Evolutionary conservation across 2,888 invertebrate genomes (phyloP).

Genomic region (Synanthedon vespiformis): DNA sequence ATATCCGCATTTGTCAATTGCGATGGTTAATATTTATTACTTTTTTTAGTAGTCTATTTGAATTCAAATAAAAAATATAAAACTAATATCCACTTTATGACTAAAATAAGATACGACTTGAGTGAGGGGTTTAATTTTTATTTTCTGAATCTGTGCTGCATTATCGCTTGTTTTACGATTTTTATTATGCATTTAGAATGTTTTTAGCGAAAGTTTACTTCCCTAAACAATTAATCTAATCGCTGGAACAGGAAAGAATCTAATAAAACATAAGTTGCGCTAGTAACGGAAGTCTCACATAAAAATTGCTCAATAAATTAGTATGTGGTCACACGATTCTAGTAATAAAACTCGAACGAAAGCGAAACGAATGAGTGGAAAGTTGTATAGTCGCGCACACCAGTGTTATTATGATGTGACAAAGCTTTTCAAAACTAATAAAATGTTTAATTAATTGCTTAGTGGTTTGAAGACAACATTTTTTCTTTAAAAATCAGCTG

Average conservation of each 20-base stretch:
- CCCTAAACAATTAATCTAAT: neutral
- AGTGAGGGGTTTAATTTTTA: too few species aligned
- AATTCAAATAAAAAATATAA: too few species aligned
- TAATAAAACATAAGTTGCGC: neutral
- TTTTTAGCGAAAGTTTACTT: neutral
- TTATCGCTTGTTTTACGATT: too few species aligned
- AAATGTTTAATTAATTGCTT: constrained; percentile 8
- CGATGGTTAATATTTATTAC: too few species aligned
- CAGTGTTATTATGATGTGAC: neutral
- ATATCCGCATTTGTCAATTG: too few species aligned
- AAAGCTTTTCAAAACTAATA: constrained; percentile 6
- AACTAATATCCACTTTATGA: too few species aligned
- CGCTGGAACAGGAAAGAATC: neutral
- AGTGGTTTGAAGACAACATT: too few species aligned
- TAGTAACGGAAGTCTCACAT: neutral
- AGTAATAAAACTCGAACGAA: constrained; percentile 6
- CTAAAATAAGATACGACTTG: too few species aligned
- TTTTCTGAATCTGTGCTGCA: too few species aligned
- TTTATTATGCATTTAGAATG: too few species aligned
- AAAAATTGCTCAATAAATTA: neutral
- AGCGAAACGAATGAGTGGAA: constrained; percentile 10
- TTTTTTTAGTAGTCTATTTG: too few species aligned
- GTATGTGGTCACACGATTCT: neutral
- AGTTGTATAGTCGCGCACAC: constrained; percentile 7
- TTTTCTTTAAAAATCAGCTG: too few species aligned